phyloP scores from a whole-genome alignment of 2,888 invertebrate species.

The Pegoplata infirma region DNA sequence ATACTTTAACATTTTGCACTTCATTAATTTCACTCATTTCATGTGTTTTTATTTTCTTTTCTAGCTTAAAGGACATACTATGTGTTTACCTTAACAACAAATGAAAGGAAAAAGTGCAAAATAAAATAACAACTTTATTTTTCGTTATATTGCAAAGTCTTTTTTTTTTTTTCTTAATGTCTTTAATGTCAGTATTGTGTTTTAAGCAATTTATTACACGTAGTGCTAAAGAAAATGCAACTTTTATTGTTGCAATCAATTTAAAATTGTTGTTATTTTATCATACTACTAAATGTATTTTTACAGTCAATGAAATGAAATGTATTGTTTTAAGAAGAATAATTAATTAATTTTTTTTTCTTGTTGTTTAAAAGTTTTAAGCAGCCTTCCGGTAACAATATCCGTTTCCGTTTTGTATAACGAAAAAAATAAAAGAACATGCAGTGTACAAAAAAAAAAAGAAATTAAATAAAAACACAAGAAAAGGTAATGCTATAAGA shows the following conservation, averaged over 20 bases:
- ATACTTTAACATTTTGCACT: conserved; percentile 48
- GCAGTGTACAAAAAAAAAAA: neutral
- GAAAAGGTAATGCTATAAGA: too few relatives aligned
- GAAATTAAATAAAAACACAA: neutral
- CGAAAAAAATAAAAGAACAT: neutral
- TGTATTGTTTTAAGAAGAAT: conserved; percentile 24
- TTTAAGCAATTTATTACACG: too few relatives aligned
- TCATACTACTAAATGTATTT: neutral
- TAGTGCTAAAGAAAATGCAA: neutral
- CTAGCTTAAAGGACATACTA: neutral
- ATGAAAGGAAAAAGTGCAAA: neutral
- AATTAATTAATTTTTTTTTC: conserved; percentile 54
- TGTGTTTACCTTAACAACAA: neutral
- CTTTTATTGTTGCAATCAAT: conserved; percentile 19
- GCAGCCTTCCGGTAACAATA: conserved; percentile 43
- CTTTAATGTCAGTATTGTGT: neutral
- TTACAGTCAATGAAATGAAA: neutral
- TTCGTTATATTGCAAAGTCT: too few relatives aligned
- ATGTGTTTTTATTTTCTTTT: neutral
- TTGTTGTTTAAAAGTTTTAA: conserved; percentile 26
- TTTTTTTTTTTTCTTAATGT: neutral
- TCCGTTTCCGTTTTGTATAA: conserved; percentile 43
- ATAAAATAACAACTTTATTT: too few relatives aligned
- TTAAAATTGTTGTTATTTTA: neutral
- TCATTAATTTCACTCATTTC: conserved; percentile 44